A percentile compares a stretch with the other conserved stretches of the same genome.
Evolutionary conservation across 2,888 invertebrate species (phyloP).

Genomic region (Andrena dorsata): DNA sequence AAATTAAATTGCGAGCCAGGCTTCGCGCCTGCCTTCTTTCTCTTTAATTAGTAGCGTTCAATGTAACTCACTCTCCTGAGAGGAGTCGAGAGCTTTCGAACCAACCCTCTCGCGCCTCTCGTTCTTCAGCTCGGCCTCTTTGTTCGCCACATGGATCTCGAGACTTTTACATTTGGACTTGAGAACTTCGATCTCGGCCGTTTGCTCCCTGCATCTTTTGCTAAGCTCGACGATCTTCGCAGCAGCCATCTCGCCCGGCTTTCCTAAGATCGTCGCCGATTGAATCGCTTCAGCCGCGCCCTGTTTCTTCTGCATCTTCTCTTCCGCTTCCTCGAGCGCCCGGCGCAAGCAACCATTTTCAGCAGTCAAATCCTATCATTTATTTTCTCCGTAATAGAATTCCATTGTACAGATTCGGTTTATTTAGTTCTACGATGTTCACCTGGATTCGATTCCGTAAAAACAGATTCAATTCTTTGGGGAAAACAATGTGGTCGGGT

Average conservation of each 20-base stretch:
- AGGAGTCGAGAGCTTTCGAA: slow-evolving; percentile 1
- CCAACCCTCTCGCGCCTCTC: slow-evolving; percentile 27
- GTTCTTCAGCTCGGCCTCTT: slow-evolving; percentile 78
- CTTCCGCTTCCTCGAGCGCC: slow-evolving; percentile 71
- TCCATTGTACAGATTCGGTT: neutral
- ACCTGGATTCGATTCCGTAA: slow-evolving; percentile 88
- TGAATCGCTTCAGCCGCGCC: slow-evolving; percentile 1
- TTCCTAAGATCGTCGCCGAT: slow-evolving; percentile 53
- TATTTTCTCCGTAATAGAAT: neutral
- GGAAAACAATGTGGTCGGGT: slow-evolving; percentile 86
- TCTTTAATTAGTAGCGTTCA: neutral
- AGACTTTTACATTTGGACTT: slow-evolving; percentile 87
- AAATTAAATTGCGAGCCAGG: neutral
- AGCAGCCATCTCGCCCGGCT: slow-evolving; percentile 86
- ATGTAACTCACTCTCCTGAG: slow-evolving; percentile 47
- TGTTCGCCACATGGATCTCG: slow-evolving; percentile 86
- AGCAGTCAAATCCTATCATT: slow-evolving; percentile 71
- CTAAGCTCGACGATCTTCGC: slow-evolving; percentile 89
- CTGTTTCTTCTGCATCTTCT: slow-evolving; percentile 53
- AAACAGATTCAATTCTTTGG: slow-evolving; percentile 88
- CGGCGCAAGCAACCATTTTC: slow-evolving; percentile 77
- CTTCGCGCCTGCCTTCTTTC: neutral
- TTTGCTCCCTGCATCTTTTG: slow-evolving; percentile 88
- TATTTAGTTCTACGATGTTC: slow-evolving; percentile 50
- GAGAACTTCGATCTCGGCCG: slow-evolving; percentile 87